phyloP scores from a whole-genome alignment of 2,888 invertebrate genomes.

The Apamea sordens region DNA sequence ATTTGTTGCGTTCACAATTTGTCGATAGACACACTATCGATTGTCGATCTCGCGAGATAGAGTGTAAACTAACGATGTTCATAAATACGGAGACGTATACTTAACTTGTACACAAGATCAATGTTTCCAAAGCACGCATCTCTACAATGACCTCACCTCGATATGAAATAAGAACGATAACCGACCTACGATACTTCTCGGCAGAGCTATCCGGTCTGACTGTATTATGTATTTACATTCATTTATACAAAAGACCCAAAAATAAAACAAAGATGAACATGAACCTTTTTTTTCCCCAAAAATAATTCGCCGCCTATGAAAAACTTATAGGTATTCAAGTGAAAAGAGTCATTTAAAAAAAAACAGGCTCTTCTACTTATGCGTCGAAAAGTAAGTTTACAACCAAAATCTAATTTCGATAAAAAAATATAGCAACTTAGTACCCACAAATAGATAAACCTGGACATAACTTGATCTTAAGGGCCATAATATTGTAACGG shows the following conservation, averaged over 20 bases:
- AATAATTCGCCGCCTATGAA: neutral
- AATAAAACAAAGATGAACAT: slow-evolving; percentile 9
- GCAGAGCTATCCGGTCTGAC: slow-evolving; percentile 29
- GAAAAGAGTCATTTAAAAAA: neutral
- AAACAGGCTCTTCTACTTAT: neutral
- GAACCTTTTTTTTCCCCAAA: neutral
- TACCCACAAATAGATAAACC: slow-evolving; percentile 33
- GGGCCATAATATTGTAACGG: slow-evolving; percentile 45
- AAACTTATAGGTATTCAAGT: neutral
- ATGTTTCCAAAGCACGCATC: slow-evolving; percentile 17
- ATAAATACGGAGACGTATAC: too few species aligned
- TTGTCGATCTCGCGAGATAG: neutral
- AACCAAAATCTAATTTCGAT: slow-evolving; percentile 17
- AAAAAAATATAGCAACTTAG: slow-evolving; percentile 10
- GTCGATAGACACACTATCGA: too few species aligned
- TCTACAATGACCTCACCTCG: slow-evolving; percentile 34
- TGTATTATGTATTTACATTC: slow-evolving; percentile 38
- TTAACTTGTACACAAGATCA: slow-evolving; percentile 10
- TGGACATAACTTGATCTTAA: slow-evolving; percentile 56
- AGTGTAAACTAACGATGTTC: too few species aligned
- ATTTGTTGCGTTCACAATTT: neutral
- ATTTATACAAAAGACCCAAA: slow-evolving; percentile 14
- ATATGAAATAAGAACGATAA: slow-evolving; percentile 45
- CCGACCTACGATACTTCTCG: slow-evolving; percentile 31
- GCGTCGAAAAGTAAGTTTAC: neutral